Percentiles rank a stretch among this genome's conserved stretches.
Evolutionary conservation across 2,797 vertebrate genomes (phyloP).

Genomic region (Siniperca undulata): DNA sequence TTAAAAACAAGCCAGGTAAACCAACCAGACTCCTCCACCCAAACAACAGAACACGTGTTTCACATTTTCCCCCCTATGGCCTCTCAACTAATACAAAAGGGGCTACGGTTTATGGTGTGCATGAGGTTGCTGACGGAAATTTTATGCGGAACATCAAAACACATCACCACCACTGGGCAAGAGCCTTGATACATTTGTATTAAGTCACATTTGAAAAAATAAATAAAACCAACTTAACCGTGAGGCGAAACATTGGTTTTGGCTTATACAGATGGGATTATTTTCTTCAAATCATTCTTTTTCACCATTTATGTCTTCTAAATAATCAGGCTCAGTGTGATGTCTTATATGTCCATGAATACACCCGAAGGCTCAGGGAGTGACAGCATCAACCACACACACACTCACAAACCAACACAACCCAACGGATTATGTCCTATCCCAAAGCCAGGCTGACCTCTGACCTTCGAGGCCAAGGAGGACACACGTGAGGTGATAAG

Average conservation of each 20-base stretch:
- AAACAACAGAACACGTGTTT: conserved; percentile 64
- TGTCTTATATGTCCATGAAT: background rate
- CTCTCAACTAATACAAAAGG: conserved; percentile 37
- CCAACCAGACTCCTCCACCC: conserved; percentile 43
- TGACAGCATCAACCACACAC: conserved; percentile 12
- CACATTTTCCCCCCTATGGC: conserved; percentile 35
- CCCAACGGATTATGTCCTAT: conserved; percentile 60
- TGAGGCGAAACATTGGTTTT: conserved; percentile 35
- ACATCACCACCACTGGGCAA: conserved; percentile 39
- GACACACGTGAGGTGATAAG: conserved; percentile 80
- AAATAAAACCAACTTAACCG: conserved; percentile 44
- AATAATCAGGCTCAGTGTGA: conserved; percentile 50
- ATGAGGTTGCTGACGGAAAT: conserved; percentile 62
- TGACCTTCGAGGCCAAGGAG: conserved; percentile 71
- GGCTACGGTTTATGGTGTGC: conserved; percentile 55
- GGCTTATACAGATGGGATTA: conserved; percentile 6
- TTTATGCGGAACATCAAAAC: conserved; percentile 72
- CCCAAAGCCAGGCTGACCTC: conserved; percentile 72
- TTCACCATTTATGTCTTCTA: conserved; percentile 36
- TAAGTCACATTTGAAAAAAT: conserved; percentile 52
- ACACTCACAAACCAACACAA: conserved; percentile 8
- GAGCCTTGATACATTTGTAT: conserved; percentile 49
- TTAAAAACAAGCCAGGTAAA: conserved; percentile 71
- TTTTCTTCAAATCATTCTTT: conserved; percentile 34
- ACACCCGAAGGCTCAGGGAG: conserved; percentile 10